These are phyloP conservation scores for Gambusia yucatana DNA, from an alignment of 2,797 vertebrate genomes.

Conservation along the genomic window DNA sequence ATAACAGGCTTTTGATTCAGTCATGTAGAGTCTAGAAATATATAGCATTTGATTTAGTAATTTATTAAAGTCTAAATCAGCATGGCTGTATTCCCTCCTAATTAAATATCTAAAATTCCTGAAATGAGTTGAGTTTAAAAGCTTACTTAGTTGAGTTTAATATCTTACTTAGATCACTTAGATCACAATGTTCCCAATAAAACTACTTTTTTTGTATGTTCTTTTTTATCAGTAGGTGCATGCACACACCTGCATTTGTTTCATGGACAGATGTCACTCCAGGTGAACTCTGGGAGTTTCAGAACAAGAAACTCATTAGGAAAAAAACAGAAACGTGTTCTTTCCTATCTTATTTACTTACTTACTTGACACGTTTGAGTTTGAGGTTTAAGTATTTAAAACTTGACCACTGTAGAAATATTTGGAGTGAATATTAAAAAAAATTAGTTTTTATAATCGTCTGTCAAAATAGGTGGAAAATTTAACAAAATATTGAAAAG, in stretches of 20 bases:
- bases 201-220: neutral
- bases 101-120: neutral
- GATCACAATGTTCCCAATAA: neutral
- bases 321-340: neutral
- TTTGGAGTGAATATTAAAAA: neutral
- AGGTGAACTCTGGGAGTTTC: neutral
- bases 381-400: neutral
- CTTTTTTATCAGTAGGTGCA: neutral
- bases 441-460: neutral
- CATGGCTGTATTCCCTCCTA: neutral
- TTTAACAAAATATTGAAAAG: neutral
- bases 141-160: neutral
- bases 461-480: neutral
- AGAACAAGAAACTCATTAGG: neutral
- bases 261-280: neutral
- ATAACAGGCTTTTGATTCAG: neutral
- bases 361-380: neutral
- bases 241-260: neutral
- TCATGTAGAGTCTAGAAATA: neutral
- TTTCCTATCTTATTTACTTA: neutral
- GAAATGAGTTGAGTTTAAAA: neutral
- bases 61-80: neutral
- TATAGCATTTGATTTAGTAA: slow-evolving; percentile 9
- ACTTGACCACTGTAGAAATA: neutral
- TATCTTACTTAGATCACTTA: neutral